These are phyloP conservation scores for Archivesica marissinica DNA, from an alignment of 1,140 invertebrate species.

Conservation along the genomic window DNA sequence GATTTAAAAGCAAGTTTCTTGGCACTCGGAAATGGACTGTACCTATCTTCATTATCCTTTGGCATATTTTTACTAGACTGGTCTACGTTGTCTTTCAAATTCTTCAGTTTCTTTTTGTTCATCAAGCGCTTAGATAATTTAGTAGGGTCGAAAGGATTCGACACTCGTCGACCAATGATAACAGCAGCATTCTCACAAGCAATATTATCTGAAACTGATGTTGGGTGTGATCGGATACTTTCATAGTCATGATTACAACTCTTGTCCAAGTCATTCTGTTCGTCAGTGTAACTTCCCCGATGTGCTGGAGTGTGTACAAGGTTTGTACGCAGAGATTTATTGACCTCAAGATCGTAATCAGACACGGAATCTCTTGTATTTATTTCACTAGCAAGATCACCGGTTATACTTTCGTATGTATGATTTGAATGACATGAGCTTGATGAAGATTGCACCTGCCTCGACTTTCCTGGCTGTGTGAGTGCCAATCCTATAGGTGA, in stretches of 20 bases:
- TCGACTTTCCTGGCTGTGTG: neutral
- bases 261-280: neutral
- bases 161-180: conserved; percentile 43
- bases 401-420: conserved; percentile 43
- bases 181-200: conserved; percentile 42
- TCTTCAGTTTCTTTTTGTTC: conserved; percentile 39
- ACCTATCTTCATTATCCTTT: conserved; percentile 40
- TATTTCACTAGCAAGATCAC: neutral
- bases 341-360: neutral
- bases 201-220: neutral
- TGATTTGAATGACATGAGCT: conserved; percentile 9
- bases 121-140: conserved; percentile 10
- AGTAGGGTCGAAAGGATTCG: conserved; percentile 39
- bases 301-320: neutral
- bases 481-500: neutral
- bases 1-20: conserved; percentile 61
- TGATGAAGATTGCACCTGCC: neutral
- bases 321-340: neutral
- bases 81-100: neutral
- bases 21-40: conserved; percentile 53
- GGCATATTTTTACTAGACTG: neutral
- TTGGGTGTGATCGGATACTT: conserved; percentile 16
- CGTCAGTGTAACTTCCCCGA: neutral
- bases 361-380: conserved; percentile 34
- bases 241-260: conserved; percentile 32